Conservation (phyloP, 2,113 vertebrate species). For the Cygnus buccinator region DNA sequence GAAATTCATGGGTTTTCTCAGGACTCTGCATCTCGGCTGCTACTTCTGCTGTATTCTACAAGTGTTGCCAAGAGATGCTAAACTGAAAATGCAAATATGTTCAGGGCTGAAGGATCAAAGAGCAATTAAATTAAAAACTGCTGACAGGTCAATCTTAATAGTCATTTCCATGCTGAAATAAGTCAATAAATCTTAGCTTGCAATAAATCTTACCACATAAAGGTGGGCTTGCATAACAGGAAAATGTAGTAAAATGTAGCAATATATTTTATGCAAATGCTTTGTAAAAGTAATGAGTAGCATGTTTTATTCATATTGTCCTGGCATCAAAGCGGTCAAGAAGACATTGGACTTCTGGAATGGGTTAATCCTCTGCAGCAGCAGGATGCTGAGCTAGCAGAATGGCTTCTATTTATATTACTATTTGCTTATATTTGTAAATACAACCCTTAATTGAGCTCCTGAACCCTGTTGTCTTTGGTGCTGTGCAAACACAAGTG, state of each 20-base stretch:
- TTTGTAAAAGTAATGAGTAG: conserved; percentile 55
- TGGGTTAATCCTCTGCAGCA: conserved; percentile 45
- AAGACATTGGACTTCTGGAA: conserved; percentile 56
- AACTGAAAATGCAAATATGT: conserved; percentile 65
- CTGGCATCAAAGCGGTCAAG: conserved; percentile 60
- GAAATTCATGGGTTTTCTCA: neutral
- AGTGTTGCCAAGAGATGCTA: conserved; percentile 69
- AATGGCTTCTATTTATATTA: conserved; percentile 57
- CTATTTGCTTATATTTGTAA: conserved; percentile 60
- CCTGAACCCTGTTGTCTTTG: conserved; percentile 14
- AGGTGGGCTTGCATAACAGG: conserved; percentile 59
- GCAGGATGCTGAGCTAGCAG: conserved; percentile 44
- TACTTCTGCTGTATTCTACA: neutral
- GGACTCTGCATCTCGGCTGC: neutral
- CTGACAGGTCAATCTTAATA: conserved; percentile 64
- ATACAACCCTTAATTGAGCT: conserved; percentile 38
- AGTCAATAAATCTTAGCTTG: conserved; percentile 68
- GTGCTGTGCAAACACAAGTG: conserved; percentile 10
- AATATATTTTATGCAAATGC: conserved; percentile 73
- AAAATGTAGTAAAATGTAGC: conserved; percentile 60
- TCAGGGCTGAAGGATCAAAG: conserved; percentile 69
- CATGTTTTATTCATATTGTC: conserved; percentile 68
- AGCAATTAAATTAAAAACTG: conserved; percentile 72
- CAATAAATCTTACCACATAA: conserved; percentile 59
- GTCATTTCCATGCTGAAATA: conserved; percentile 64